Evolutionary conservation across 2,113 vertebrate species (phyloP).

Genomic region (Mesoclemmys tuberculata): DNA sequence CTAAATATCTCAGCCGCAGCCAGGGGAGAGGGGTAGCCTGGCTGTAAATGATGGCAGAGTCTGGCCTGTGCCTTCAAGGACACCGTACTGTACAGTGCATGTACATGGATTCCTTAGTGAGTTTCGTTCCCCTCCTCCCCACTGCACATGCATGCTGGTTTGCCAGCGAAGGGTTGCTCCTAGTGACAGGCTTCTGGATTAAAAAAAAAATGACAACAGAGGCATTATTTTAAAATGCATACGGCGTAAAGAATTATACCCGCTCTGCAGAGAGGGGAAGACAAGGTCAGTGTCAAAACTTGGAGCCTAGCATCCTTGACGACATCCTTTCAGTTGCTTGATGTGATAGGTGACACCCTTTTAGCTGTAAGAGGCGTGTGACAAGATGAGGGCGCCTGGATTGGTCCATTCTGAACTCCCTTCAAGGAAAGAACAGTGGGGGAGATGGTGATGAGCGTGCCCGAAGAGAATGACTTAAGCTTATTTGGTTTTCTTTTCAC

Average conservation of each 20-base stretch:
- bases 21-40: background rate
- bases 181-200: background rate
- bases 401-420: slow-evolving; percentile 24
- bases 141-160: background rate
- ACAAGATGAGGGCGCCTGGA: slow-evolving; percentile 18
- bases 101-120: background rate
- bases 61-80: background rate
- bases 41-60: background rate
- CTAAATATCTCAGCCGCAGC: background rate
- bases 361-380: slow-evolving; percentile 31
- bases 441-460: slow-evolving; percentile 54
- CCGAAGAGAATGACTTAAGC: slow-evolving; percentile 75
- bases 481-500: slow-evolving; percentile 72
- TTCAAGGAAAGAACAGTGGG: slow-evolving; percentile 17
- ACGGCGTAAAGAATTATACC: slow-evolving; percentile 12
- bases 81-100: background rate
- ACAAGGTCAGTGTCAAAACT: slow-evolving; percentile 22
- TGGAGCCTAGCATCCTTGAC: slow-evolving; percentile 13
- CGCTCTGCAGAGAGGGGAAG: background rate
- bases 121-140: background rate
- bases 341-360: slow-evolving; percentile 14
- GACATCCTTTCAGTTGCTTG: slow-evolving; percentile 19
- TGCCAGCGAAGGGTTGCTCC: background rate
- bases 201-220: background rate
- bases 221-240: background rate